Conservation (phyloP, 2,113 vertebrate species). For the Eolophus roseicapilla region DNA sequence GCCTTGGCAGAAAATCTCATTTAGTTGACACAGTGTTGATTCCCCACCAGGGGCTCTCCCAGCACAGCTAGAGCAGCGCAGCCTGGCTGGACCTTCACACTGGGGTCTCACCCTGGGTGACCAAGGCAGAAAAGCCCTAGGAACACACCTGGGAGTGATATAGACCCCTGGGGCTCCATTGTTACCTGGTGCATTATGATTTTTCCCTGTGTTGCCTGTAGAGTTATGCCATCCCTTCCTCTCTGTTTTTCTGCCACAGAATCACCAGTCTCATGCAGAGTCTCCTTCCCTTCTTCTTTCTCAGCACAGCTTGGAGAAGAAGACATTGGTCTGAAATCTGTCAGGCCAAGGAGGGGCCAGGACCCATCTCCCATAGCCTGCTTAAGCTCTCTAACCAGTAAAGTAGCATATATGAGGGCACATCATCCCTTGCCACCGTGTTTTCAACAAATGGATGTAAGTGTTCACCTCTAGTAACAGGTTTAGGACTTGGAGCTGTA, state of each 20-base stretch:
- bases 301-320: neutral
- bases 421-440: neutral
- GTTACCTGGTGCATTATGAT: too few species aligned
- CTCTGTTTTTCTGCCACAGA: neutral
- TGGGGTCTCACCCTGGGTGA: rapidly evolving
- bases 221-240: neutral
- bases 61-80: neutral
- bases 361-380: neutral
- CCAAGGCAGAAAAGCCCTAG: neutral
- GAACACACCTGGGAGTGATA: neutral
- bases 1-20: neutral
- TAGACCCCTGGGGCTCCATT: neutral
- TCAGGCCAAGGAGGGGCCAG: neutral
- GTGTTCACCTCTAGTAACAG: neutral
- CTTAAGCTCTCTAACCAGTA: neutral
- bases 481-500: neutral
- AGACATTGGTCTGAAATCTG: neutral
- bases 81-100: rapidly evolving
- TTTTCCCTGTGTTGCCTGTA: neutral
- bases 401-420: neutral
- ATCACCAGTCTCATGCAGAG: neutral
- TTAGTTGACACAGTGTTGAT: neutral
- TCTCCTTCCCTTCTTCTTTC: neutral
- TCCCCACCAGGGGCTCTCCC: neutral
- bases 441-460: neutral